A percentile compares a stretch with the other conserved stretches of the same genome.
Conservation (phyloP, 1,140 invertebrate species). For the Macrosteles quadrilineatus region DNA sequence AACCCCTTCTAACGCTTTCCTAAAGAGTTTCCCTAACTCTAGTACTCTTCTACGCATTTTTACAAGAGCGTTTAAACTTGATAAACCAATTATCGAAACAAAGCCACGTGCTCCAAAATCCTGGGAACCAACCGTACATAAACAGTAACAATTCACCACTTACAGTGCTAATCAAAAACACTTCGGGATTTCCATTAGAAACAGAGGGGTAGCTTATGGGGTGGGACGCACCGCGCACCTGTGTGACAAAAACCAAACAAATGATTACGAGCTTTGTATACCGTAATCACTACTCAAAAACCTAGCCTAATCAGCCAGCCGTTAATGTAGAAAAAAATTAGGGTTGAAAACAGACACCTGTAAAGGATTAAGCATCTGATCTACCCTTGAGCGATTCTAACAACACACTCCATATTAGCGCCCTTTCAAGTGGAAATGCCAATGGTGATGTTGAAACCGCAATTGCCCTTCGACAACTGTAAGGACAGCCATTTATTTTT, state of each 20-base stretch:
- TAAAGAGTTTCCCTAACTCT: too few species aligned
- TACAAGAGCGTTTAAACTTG: too few species aligned
- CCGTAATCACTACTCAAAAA: neutral
- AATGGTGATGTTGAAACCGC: neutral
- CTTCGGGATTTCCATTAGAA: neutral
- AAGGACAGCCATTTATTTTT: neutral
- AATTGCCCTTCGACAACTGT: neutral
- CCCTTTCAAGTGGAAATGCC: slow-evolving; percentile 16
- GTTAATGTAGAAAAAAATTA: slow-evolving; percentile 7
- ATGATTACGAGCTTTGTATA: slow-evolving; percentile 7
- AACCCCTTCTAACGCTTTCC: too few species aligned
- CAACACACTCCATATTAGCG: neutral
- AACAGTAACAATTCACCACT: too few species aligned
- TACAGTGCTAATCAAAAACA: neutral
- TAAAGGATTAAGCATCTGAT: too few species aligned
- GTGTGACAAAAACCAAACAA: slow-evolving; percentile 2
- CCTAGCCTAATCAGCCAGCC: neutral
- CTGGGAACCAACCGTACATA: too few species aligned
- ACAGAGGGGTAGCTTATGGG: neutral
- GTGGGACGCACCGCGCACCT: neutral
- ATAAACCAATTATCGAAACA: too few species aligned
- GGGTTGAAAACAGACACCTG: too few species aligned
- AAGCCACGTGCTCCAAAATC: too few species aligned
- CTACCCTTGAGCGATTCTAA: neutral
- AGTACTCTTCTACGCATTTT: too few species aligned